These are phyloP conservation scores for Stegastes partitus DNA, from an alignment of 2,113 vertebrate genomes.

Conservation along the genomic window DNA sequence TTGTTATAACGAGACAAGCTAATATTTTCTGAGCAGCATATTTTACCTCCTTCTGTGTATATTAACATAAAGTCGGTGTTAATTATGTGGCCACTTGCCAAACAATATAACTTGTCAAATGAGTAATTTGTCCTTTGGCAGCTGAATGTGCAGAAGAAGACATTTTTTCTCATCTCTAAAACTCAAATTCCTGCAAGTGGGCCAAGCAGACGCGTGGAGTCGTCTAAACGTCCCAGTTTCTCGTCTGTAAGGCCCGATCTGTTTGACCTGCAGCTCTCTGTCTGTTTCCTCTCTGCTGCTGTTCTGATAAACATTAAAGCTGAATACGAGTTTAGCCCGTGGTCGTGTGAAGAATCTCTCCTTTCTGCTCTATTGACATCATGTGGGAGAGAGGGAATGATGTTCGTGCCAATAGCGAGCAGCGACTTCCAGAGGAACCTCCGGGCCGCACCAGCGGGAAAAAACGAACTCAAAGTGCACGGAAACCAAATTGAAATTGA, in stretches of 20 bases:
- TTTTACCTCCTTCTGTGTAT: neutral
- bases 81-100: neutral
- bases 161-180: conserved; percentile 5
- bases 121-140: neutral
- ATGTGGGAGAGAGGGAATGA: conserved; percentile 39
- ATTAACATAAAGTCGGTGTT: neutral
- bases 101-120: neutral
- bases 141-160: neutral
- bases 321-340: conserved; percentile 48
- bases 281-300: conserved; percentile 35
- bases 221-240: conserved; percentile 13
- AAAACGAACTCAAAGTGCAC: conserved; percentile 32
- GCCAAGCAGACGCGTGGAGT: conserved; percentile 1
- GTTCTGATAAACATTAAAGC: conserved; percentile 50
- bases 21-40: neutral
- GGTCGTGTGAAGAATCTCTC: conserved; percentile 50
- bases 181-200: conserved; percentile 10
- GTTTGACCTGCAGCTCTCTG: conserved; percentile 50
- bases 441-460: conserved; percentile 42
- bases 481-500: conserved; percentile 44
- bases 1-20: neutral
- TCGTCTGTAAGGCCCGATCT: neutral
- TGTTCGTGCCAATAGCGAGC: conserved; percentile 48
- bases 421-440: conserved; percentile 39
- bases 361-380: conserved; percentile 49